Base-by-base conservation (phyloP, 2,888 invertebrate species). In the Amphipyra berbera region DNA sequence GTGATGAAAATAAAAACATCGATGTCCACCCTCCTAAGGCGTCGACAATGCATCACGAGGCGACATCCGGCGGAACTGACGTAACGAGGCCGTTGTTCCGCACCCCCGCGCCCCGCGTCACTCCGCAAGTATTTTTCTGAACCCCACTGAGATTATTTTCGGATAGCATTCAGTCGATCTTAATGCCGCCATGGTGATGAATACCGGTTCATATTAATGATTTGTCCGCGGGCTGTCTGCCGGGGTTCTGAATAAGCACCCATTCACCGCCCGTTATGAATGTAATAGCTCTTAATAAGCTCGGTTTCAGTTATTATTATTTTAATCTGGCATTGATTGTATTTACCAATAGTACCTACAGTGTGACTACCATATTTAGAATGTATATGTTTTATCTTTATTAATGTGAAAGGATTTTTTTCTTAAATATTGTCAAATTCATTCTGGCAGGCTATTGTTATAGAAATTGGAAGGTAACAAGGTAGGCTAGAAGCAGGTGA, bases 71-170 rank as follows among this genome's bases (percentile, higher is more conserved):
- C 93, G 94, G 94, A 95, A 88, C 90, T 89, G 82, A 87, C 90
- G 89, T 94, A 94, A 94, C 94, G 94, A 94, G 94, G 80, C 91
- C 88, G 94, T 93, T 93, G 92, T 93, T 89, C 89, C 88, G 84
- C 85, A 83, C 84, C 84, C 75, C 72, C 77, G 61, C 73, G 61
- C 76, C 65, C 61, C 70, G 57, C 33, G 50, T 69, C 65, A 74
- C 77, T 69, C 68, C 72, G 67, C 73, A 48, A 60, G 61, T 69
- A 66, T 76, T 76, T 80, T 72, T 68, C 63, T 55, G 79, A 80
- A 81, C 90, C 88, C 90, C 82, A 82, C 78, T 76, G 86, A 90
- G 88, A 92, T 91, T 92, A 90, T 89, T 85, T 89, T 85, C 86
- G 85, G 88, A 86, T 86, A 86, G 81, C 86, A 91, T 93, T 93